Conservation (phyloP, 2,888 invertebrate genomes). For the Tolmerus cingulatus region DNA sequence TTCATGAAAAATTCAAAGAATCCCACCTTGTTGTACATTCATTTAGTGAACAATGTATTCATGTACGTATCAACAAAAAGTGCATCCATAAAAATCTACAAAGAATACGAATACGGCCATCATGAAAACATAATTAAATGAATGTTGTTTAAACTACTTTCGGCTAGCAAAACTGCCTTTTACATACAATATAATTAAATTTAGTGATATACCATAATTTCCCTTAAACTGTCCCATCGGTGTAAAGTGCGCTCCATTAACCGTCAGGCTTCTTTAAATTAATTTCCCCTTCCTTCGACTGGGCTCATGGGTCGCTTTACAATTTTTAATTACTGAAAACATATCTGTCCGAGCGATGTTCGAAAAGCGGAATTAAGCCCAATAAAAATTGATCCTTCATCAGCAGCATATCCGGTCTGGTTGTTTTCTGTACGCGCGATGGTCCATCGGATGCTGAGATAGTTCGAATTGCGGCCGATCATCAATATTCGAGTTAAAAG, state of each 20-base stretch:
- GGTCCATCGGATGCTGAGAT: not conserved
- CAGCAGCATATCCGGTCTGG: not conserved
- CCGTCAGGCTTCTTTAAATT: not conserved
- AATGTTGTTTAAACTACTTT: not conserved
- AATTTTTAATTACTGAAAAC: not conserved
- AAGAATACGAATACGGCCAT: not conserved
- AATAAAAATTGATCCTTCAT: not conserved
- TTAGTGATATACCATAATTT: not conserved
- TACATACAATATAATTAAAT: not conserved
- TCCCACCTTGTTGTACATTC: too few relatives aligned
- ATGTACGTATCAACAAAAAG: not conserved
- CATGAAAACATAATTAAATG: not conserved
- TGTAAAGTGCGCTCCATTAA: not conserved
- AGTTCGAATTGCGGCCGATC: not conserved
- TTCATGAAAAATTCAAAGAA: too few relatives aligned
- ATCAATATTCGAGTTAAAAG: not conserved
- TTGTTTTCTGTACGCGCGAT: not conserved
- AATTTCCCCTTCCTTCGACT: not conserved
- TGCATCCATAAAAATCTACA: not conserved
- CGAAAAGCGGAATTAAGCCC: not conserved
- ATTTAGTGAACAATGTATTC: too few relatives aligned
- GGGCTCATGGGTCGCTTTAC: not conserved
- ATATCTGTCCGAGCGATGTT: not conserved
- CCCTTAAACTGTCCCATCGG: not conserved
- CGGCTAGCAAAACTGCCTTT: not conserved